Conservation (phyloP, 2,797 vertebrate genomes). For the Pseudotriccus pelzelni region DNA sequence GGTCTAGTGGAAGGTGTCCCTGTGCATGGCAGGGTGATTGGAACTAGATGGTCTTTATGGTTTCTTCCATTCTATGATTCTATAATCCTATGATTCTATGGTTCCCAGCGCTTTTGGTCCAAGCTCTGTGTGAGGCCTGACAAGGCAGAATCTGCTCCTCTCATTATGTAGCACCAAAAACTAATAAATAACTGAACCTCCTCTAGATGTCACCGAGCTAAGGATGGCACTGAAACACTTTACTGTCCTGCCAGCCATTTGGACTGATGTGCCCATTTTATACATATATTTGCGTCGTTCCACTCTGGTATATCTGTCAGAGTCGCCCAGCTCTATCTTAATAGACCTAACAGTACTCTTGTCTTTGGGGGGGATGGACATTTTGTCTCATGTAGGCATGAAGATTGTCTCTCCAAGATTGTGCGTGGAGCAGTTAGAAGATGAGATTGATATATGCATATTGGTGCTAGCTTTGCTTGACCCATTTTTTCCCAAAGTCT, state of each 20-base stretch:
- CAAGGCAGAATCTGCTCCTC: not conserved
- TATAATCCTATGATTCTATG: not conserved
- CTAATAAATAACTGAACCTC: not conserved
- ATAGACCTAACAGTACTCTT: not conserved
- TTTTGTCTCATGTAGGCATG: not conserved
- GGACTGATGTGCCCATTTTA: not conserved
- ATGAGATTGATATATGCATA: not conserved
- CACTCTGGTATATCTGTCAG: not conserved
- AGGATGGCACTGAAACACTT: not conserved
- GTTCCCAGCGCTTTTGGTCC: not conserved
- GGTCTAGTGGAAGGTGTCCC: not conserved
- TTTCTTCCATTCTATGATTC: not conserved
- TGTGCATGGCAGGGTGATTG: not conserved
- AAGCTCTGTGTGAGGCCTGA: not conserved
- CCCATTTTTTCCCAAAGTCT: not conserved
- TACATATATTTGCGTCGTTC: not conserved
- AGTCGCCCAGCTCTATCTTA: not conserved
- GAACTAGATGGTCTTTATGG: not conserved
- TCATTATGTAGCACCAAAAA: not conserved
- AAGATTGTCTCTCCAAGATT: not conserved
- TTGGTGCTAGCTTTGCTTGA: not conserved
- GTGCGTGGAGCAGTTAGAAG: not conserved
- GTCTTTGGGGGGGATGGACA: fast-evolving
- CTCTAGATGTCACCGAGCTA: not conserved
- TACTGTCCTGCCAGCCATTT: not conserved